A percentile compares a stretch with the other conserved stretches of the same genome.
These are phyloP conservation scores for Pantelozetes paolii DNA, from an alignment of 2,888 invertebrate genomes.

Conservation along the genomic window DNA sequence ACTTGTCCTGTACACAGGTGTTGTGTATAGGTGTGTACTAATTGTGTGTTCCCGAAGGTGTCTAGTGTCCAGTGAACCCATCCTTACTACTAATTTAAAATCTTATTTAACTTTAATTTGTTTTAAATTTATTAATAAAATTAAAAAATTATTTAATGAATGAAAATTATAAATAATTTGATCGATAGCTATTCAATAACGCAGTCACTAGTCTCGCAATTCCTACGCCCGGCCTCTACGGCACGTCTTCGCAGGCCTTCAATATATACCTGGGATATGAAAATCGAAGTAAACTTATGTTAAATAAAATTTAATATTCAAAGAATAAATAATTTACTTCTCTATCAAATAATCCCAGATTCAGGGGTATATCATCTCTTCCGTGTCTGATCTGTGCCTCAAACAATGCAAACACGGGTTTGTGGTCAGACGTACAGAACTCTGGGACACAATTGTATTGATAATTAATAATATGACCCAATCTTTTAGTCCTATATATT, in stretches of 20 bases:
- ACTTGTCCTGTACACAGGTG: too few species aligned
- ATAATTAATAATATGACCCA: constrained; percentile 10
- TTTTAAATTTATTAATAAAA: too few species aligned
- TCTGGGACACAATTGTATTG: constrained; percentile 25
- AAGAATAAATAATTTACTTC: constrained; percentile 12
- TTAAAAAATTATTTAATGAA: too few species aligned
- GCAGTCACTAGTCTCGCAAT: background rate
- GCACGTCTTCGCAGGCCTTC: constrained; percentile 8
- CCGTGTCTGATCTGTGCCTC: constrained; percentile 17
- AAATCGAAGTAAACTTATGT: background rate
- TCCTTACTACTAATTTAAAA: too few species aligned
- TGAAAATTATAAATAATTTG: too few species aligned
- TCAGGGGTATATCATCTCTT: constrained; percentile 15
- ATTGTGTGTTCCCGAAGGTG: too few species aligned
- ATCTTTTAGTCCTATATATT: background rate
- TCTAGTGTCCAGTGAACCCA: too few species aligned
- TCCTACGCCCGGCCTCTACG: constrained; percentile 17
- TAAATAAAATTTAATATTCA: too few species aligned
- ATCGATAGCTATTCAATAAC: too few species aligned
- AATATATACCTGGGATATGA: constrained; percentile 6
- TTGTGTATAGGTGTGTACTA: too few species aligned
- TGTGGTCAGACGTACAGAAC: background rate
- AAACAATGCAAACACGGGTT: constrained; percentile 11
- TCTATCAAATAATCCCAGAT: constrained; percentile 16
- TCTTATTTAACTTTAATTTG: too few species aligned